Percentiles rank a stretch among this genome's conserved stretches.
Conservation (phyloP, 2,888 invertebrate genomes). For the Agrenia bidenticulata region DNA sequence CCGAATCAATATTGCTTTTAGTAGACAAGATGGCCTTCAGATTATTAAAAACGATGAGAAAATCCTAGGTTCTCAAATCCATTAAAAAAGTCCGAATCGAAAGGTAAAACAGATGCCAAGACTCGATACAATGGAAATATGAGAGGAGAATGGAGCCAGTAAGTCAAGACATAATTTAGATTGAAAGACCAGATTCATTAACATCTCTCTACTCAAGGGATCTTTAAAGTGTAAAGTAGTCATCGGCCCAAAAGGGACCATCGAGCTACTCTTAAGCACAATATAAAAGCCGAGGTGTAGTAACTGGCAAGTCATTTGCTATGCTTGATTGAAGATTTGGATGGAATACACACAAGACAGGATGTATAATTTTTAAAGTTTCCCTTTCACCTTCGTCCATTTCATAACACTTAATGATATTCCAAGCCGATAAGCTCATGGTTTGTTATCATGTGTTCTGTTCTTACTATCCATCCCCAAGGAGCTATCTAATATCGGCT, state of each 20-base stretch:
- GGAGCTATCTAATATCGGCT: too few relatives aligned
- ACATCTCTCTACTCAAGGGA: background rate
- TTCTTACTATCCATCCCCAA: too few relatives aligned
- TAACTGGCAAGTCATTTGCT: slow-evolving; percentile 24
- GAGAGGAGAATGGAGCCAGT: slow-evolving; percentile 3
- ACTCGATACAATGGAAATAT: slow-evolving; percentile 6
- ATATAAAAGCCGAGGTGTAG: too few relatives aligned
- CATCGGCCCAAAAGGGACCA: background rate
- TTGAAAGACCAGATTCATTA: slow-evolving; percentile 4
- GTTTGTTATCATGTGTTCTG: too few relatives aligned
- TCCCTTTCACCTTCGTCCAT: slow-evolving; percentile 24
- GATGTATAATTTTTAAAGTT: slow-evolving; percentile 26
- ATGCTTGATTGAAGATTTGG: slow-evolving; percentile 27
- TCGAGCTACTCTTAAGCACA: too few relatives aligned
- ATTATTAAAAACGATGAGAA: too few relatives aligned
- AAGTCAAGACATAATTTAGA: slow-evolving; percentile 6
- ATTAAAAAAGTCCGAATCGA: slow-evolving; percentile 4
- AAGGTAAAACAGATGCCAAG: slow-evolving; percentile 6
- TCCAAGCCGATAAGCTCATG: slow-evolving; percentile 1
- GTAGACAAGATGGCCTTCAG: too few relatives aligned
- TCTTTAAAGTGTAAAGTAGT: background rate
- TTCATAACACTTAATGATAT: slow-evolving; percentile 4
- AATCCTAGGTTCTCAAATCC: too few relatives aligned
- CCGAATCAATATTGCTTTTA: too few relatives aligned
- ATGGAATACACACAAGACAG: slow-evolving; percentile 3